Base-by-base conservation (phyloP, 1,140 invertebrate species). In the Pantala flavescens region DNA sequence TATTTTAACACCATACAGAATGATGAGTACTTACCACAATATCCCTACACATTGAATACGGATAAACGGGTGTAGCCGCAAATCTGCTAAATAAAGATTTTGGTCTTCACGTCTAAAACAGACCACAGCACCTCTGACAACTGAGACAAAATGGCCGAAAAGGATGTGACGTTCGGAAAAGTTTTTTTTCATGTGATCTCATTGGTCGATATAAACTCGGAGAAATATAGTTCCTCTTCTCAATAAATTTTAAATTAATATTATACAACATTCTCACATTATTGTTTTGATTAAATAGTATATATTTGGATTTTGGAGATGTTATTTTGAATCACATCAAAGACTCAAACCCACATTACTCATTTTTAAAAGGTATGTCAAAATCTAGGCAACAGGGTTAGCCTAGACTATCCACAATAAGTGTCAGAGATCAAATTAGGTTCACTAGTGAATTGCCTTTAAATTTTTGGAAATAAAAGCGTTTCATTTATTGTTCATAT, bases 1-100 rank as follows among this genome's bases (percentile, higher is more conserved):
- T 5, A 5, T 7, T 63, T 3, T 19, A 63, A 63, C 12, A 63
- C 12, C 12, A 63, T 14, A 19, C 12, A 63, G 2, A 19, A 63
- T 63, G 12, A 63, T 1, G 12, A 21, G 3, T 19, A 63, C 49
- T 63, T 63, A 63, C 49, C 49, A 63, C 49, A 63, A 63, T 63
- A 63, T 63, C 49, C 49, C 49, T 63, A 63, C 49, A 63, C 49
- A 63, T 63, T 63, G 49, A 63, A 63, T 63, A 63, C 49, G 49
- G 49, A 63, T 63, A 21, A 63, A 63, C 49, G 49, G 49, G 49
- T 19, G 49, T 63, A 63, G 49, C 49, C 49, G 49, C 49, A 63
- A 63, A 63, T 63, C 49, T 63, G 49, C 49, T 3, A 63, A 63
- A 63, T 63, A 63, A 63, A 63, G 49, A 63, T 63, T 19, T 19